Evolutionary conservation across 1,140 invertebrate species (phyloP).

Genomic region (Vanessa tameamea): DNA sequence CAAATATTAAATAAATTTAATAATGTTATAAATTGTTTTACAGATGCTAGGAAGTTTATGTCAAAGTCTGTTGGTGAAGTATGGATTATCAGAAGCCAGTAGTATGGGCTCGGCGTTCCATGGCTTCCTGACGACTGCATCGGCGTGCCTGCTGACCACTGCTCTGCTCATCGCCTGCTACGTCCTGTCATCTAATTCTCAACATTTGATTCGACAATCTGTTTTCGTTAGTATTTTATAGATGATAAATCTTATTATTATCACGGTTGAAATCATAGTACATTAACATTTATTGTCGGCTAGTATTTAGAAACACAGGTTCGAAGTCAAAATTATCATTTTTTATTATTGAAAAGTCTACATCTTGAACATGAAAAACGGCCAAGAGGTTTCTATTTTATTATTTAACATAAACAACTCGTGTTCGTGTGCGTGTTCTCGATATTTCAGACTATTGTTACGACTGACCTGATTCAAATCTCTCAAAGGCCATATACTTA

Average conservation of each 20-base stretch:
- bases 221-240: slow-evolving; percentile 85
- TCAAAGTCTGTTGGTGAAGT: slow-evolving; percentile 88
- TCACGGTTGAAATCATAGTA: too few relatives aligned
- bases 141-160: slow-evolving; percentile 88
- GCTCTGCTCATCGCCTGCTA: slow-evolving; percentile 87
- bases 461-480: too few relatives aligned
- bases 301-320: too few relatives aligned
- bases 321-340: too few relatives aligned
- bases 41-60: slow-evolving; percentile 88
- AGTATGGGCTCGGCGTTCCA: slow-evolving; percentile 87
- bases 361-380: too few relatives aligned
- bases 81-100: slow-evolving; percentile 84
- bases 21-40: slow-evolving; percentile 8
- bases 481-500: too few relatives aligned
- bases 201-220: slow-evolving; percentile 86
- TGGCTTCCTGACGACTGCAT: slow-evolving; percentile 87
- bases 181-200: slow-evolving; percentile 87
- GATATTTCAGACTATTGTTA: too few relatives aligned
- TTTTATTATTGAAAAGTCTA: too few relatives aligned
- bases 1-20: neutral
- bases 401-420: too few relatives aligned
- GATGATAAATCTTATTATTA: neutral
- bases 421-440: too few relatives aligned
- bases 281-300: too few relatives aligned
- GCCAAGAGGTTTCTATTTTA: too few relatives aligned